Base-by-base conservation (phyloP, 2,888 invertebrate species). In the Mythimna lalbum region DNA sequence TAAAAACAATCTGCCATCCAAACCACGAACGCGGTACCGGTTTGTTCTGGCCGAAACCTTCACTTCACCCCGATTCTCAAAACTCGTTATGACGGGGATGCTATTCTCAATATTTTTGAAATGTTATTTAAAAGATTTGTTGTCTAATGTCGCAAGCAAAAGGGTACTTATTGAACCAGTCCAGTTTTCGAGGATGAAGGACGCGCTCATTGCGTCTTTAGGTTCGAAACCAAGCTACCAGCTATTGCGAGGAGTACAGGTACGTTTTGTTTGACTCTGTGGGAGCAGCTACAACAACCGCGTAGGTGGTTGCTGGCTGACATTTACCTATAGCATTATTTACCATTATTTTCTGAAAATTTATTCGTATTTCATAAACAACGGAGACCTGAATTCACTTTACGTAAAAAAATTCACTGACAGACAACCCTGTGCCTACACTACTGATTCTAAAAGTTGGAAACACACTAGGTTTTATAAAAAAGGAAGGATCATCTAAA, bases 21-120 rank as follows among this genome's bases (percentile, higher is more conserved):
- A 47, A 47, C 47, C 57, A 68, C 67, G 27, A 68, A 36, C 21
- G 47, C 21, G 21, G 33, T 49, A 69, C 73, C 33, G 76, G 60
- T 73, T 75, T 43, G 5, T 56, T 61, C 49, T 21, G 36, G n/a
- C 50, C 33, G 36, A 36, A 56, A 57, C 77, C 69, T 73, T 73
- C 71, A 77, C 69, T 73, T 73, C 71, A 77, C 70, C 78, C 12
- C 39, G 21, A 60, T 75, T 50, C 39, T 49, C 47, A 27, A 49
- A 59, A 19, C 57, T 59, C 19, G 47, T 53, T 27, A 36, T 47
- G 55, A 50, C 33, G 14, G 27, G 21, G n/a, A 9, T 43, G 52
- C 10, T 36, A 43, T 33, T 57, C 9, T 75, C 10, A 33, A 23
- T 31, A 23, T n/a, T 69, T 49, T 31, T 19, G 23, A 17, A 69